Percentiles rank a stretch among this genome's conserved stretches.
These are phyloP conservation scores for Taenioides sp. DNA, from an alignment of 2,797 vertebrate species.

Conservation along the genomic window DNA sequence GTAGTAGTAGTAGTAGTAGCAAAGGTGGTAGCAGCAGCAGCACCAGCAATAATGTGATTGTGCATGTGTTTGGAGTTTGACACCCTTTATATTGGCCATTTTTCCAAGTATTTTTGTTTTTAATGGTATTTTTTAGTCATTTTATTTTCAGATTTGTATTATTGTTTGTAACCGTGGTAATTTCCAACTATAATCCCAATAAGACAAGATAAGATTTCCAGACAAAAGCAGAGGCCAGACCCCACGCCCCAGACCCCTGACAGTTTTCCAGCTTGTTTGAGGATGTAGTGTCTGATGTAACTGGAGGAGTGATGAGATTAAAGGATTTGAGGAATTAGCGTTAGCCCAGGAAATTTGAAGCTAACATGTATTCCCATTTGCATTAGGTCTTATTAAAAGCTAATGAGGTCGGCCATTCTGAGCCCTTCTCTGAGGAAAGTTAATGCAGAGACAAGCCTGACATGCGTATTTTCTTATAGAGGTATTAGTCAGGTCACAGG, in stretches of 20 bases:
- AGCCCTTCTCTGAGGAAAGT: slow-evolving; percentile 31
- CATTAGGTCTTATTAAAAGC: slow-evolving; percentile 59
- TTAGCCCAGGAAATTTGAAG: slow-evolving; percentile 45
- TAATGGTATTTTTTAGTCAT: neutral
- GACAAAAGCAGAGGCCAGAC: slow-evolving; percentile 4
- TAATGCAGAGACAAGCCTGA: slow-evolving; percentile 45
- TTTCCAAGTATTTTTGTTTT: neutral
- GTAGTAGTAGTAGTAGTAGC: no score
- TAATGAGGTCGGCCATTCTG: slow-evolving; percentile 57
- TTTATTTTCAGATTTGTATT: neutral
- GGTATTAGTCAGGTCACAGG: slow-evolving; percentile 42
- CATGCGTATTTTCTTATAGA: slow-evolving; percentile 37
- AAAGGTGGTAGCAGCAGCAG: no score
- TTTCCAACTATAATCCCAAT: neutral
- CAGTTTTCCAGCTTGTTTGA: slow-evolving; percentile 30
- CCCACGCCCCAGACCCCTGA: neutral
- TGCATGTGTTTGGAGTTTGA: no score
- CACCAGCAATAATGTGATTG: no score
- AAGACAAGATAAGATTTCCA: neutral
- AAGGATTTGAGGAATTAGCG: slow-evolving; percentile 50
- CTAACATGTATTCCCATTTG: slow-evolving; percentile 48
- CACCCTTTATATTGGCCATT: no score
- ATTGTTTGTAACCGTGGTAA: neutral
- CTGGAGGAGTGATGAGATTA: slow-evolving; percentile 41
- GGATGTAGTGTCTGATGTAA: slow-evolving; percentile 28